Conservation (phyloP, 2,888 invertebrate genomes). For the Lucinisca nassula region DNA sequence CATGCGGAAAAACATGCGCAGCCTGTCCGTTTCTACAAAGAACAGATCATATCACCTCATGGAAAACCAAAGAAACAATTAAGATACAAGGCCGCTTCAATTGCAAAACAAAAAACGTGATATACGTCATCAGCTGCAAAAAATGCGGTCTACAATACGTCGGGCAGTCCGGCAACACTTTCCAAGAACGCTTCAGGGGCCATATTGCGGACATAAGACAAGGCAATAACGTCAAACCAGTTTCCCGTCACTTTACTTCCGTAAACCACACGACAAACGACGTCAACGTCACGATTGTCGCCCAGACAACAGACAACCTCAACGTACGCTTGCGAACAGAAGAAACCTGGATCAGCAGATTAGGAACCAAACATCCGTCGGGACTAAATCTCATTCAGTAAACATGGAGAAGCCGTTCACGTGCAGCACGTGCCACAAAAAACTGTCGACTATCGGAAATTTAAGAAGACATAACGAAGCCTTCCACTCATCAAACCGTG, state of each 20-base stretch:
- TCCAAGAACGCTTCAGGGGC: no score
- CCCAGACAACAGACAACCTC: no score
- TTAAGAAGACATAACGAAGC: no score
- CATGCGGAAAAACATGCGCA: neutral
- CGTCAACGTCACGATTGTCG: neutral
- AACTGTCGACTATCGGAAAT: no score
- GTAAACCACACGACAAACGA: neutral
- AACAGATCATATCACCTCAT: neutral
- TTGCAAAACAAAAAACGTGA: neutral
- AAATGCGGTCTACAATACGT: neutral
- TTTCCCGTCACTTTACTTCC: neutral
- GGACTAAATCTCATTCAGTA: no score
- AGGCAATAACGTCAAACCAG: neutral
- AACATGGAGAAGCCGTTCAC: no score
- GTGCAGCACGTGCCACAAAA: no score
- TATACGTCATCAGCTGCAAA: neutral
- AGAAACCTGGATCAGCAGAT: no score
- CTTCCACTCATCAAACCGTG: no score
- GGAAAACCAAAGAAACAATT: neutral
- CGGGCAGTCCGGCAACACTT: neutral
- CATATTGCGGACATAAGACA: neutral
- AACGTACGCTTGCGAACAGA: no score
- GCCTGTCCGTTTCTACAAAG: neutral
- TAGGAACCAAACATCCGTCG: no score
- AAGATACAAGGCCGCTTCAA: neutral